phyloP scores from a whole-genome alignment of 2,888 invertebrate genomes.

The Lepidocyrtinus sp. region DNA sequence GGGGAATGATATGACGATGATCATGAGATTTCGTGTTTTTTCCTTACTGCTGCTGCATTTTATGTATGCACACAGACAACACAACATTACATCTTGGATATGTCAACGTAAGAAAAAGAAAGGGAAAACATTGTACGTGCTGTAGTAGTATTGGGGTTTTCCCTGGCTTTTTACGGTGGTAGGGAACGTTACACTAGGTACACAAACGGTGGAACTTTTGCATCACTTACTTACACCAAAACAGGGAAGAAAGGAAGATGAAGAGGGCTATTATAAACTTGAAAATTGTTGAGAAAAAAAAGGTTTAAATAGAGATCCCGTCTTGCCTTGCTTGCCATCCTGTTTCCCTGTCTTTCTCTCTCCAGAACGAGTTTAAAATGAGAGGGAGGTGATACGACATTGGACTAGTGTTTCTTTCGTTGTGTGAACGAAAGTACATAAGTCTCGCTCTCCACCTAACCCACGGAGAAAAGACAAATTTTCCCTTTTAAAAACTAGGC shows the following conservation, averaged over 20 bases:
- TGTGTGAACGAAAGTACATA: slow-evolving; percentile 23
- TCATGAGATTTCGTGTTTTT: not conserved
- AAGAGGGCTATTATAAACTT: slow-evolving; percentile 43
- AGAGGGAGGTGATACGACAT: slow-evolving; percentile 40
- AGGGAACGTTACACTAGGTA: slow-evolving; percentile 7
- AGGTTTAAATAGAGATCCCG: slow-evolving; percentile 12
- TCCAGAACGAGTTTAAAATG: slow-evolving; percentile 20
- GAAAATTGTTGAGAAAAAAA: slow-evolving; percentile 20
- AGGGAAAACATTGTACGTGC: slow-evolving; percentile 26
- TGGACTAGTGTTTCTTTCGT: slow-evolving; percentile 26
- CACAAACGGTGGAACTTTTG: not conserved
- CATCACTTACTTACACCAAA: not conserved
- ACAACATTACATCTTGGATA: slow-evolving; percentile 50
- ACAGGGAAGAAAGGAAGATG: slow-evolving; percentile 19
- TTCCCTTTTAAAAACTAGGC: not conserved
- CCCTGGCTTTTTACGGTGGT: not conserved
- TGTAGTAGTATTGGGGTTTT: not conserved
- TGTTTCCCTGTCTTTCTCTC: no score
- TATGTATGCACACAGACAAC: slow-evolving; percentile 14
- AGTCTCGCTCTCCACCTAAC: no score
- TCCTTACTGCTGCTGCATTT: not conserved
- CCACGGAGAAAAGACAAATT: no score
- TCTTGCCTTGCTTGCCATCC: not conserved
- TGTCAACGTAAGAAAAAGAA: slow-evolving; percentile 46
- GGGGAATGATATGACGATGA: not conserved